Percentiles rank a stretch among this genome's conserved stretches.
These are phyloP conservation scores for Bruchidius siliquastri DNA, from an alignment of 2,888 invertebrate species.

Conservation along the genomic window DNA sequence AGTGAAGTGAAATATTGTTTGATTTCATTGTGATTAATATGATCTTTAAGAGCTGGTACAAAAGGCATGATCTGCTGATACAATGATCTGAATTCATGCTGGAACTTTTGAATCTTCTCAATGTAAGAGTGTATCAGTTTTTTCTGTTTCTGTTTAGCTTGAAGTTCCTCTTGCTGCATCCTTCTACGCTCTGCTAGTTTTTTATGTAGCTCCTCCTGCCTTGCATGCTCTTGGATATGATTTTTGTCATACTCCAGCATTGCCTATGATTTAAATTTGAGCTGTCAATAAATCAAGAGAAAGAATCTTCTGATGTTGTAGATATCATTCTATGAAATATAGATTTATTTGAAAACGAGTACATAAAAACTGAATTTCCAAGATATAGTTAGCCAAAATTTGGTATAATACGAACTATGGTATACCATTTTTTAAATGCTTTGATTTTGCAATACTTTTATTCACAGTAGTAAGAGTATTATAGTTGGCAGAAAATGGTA, in stretches of 20 bases:
- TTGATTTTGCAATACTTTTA: no score
- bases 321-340: no score
- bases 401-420: no score
- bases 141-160: constrained; percentile 43
- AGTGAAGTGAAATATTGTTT: constrained; percentile 37
- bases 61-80: constrained; percentile 52
- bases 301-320: no score
- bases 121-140: constrained; percentile 34
- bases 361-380: no score
- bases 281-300: no score
- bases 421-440: no score
- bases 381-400: no score
- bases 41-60: constrained; percentile 40
- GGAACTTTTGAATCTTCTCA: constrained; percentile 55
- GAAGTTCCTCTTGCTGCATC: constrained; percentile 51
- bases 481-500: no score
- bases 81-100: constrained; percentile 53
- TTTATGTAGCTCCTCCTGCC: constrained; percentile 47
- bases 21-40: constrained; percentile 21
- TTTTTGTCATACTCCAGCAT: constrained; percentile 53
- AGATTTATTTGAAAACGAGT: no score
- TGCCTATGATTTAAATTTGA: constrained; percentile 41
- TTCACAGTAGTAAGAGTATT: no score
- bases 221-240: constrained; percentile 52
- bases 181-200: constrained; percentile 47